These are phyloP conservation scores for Propithecus deckenii DNA, from an alignment of 2,797 vertebrate species.

Conservation along the genomic window DNA sequence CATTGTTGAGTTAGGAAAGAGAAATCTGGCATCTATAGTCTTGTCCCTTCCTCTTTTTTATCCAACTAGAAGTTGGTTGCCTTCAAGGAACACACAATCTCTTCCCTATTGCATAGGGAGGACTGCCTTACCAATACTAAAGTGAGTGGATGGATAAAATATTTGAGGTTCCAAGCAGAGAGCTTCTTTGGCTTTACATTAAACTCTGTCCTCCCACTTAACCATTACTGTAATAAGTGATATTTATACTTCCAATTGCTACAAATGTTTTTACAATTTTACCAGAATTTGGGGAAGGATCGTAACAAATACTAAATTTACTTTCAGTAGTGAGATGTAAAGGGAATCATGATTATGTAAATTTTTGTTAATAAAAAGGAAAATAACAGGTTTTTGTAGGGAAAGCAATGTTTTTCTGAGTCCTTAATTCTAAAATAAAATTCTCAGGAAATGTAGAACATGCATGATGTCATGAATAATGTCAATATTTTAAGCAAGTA, in stretches of 20 bases:
- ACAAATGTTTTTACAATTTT: not conserved
- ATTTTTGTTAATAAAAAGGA: not conserved
- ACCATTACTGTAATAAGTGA: not conserved
- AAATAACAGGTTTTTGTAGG: not conserved
- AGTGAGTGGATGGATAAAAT: not conserved
- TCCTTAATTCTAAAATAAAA: not conserved
- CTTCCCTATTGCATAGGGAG: not conserved
- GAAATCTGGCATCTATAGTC: not conserved
- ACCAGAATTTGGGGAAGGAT: not conserved
- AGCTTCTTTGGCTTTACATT: not conserved
- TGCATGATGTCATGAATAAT: not conserved
- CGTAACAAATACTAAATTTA: not conserved
- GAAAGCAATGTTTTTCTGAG: not conserved
- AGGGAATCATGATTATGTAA: not conserved
- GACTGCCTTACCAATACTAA: not conserved
- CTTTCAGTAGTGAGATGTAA: not conserved
- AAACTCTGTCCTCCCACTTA: not conserved
- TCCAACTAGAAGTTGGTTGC: not conserved
- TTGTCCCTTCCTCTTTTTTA: not conserved
- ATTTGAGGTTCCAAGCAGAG: not conserved
- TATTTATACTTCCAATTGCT: not conserved
- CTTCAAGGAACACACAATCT: not conserved
- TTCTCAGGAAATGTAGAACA: not conserved
- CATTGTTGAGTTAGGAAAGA: not conserved
- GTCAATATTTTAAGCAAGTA: slow-evolving; percentile 17